phyloP scores from a whole-genome alignment of 35 echinoderm and acorn worm genomes.

The Ophioderma brevispina region DNA sequence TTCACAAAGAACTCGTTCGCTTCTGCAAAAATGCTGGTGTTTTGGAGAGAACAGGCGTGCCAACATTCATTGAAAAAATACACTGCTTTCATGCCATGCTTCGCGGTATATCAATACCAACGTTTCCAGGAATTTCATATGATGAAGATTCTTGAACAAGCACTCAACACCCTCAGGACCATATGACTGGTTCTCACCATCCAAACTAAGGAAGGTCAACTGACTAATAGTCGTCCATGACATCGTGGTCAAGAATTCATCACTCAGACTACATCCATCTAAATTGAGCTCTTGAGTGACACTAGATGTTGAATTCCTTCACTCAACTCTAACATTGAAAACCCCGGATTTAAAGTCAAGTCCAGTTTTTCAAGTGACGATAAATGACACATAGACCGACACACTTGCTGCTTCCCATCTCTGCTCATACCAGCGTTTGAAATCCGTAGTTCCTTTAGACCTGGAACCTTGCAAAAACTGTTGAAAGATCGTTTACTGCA shows the following conservation, averaged over 20 bases:
- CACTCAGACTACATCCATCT: not conserved
- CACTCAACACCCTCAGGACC: conserved; percentile 13
- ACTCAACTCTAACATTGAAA: not conserved
- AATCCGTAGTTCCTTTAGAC: not conserved
- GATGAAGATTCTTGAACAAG: conserved; percentile 11
- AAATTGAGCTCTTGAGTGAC: conserved; percentile 2
- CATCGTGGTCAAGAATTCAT: not conserved
- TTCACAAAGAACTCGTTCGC: not conserved
- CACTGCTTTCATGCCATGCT: not conserved
- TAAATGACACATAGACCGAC: not conserved
- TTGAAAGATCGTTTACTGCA: not conserved
- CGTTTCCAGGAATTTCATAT: conserved; percentile 6
- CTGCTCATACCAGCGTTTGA: not conserved
- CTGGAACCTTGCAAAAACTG: not conserved
- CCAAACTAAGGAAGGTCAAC: conserved; percentile 14
- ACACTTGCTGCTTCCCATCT: not conserved
- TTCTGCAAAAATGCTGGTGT: not conserved
- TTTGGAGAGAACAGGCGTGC: not conserved
- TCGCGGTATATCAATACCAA: conserved; percentile 7
- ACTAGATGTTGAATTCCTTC: not conserved
- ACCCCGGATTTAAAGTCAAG: not conserved
- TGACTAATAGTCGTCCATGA: not conserved
- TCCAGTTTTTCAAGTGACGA: conserved; percentile 16
- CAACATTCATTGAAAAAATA: not conserved
- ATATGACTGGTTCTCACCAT: conserved; percentile 3